Conservation (phyloP, 2,888 invertebrate genomes). For the Proisotoma minuta region DNA sequence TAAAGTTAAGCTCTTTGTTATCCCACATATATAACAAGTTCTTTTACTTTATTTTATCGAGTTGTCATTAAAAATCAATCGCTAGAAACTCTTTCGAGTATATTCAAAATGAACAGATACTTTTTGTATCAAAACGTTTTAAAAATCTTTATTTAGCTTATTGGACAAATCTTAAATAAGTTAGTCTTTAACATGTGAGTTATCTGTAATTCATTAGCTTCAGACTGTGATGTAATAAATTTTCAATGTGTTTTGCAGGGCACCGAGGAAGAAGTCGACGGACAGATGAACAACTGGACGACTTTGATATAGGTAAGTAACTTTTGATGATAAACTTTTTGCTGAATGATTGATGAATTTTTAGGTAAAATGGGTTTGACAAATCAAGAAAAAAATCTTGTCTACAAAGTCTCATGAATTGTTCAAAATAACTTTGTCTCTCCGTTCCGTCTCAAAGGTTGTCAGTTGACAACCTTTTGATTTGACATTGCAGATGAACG, state of each 20-base stretch:
- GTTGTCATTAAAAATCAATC: constrained; percentile 2
- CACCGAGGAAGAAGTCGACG: constrained; percentile 30
- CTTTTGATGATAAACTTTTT: background rate
- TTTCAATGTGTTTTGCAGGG: background rate
- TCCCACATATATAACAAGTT: background rate
- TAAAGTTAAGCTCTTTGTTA: background rate
- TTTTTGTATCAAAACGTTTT: no score
- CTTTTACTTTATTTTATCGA: background rate
- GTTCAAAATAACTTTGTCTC: background rate
- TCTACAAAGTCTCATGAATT: background rate
- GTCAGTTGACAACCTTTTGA: no score
- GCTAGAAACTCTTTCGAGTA: constrained; percentile 1
- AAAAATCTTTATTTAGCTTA: no score
- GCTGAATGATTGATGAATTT: constrained; percentile 9
- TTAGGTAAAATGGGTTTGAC: background rate
- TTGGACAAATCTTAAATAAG: no score
- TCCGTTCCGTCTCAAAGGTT: no score
- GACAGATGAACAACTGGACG: constrained; percentile 42
- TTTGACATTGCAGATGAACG: no score
- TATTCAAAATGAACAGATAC: no score
- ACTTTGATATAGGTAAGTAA: constrained; percentile 45
- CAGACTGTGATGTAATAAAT: background rate
- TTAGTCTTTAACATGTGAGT: no score
- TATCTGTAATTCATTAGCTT: background rate
- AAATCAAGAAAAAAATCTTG: background rate